Percentiles rank a stretch among this genome's conserved stretches.
Conservation (phyloP, 1,140 invertebrate genomes). For the Capitella teleta region DNA sequence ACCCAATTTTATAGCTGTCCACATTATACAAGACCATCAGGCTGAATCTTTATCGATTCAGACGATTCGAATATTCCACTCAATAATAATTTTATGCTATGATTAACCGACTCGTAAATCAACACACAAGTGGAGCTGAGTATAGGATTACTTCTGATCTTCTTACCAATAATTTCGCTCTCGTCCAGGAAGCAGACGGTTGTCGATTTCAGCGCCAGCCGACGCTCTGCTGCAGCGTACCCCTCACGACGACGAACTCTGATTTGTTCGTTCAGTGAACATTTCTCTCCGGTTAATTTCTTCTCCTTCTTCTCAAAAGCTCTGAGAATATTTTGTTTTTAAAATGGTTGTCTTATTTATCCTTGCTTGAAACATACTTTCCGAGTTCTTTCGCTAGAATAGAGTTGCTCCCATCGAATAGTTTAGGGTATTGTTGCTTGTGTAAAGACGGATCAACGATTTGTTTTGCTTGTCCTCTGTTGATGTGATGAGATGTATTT, state of each 20-base stretch:
- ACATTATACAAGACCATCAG: too few relatives aligned
- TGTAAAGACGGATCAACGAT: constrained; percentile 28
- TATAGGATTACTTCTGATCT: neutral
- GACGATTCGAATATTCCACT: too few relatives aligned
- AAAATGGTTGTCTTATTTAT: too few relatives aligned
- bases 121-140: neutral
- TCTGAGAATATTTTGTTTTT: too few relatives aligned
- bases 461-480: constrained; percentile 33
- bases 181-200: constrained; percentile 23
- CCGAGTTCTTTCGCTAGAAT: constrained; percentile 2
- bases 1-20: too few relatives aligned
- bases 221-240: constrained; percentile 29
- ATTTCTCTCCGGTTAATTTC: too few relatives aligned
- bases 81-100: too few relatives aligned
- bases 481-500: too few relatives aligned
- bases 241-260: constrained; percentile 25
- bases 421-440: constrained; percentile 22
- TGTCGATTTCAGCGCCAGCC: constrained; percentile 20
- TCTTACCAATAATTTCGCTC: constrained; percentile 25
- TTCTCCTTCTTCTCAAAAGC: too few relatives aligned
- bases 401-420: constrained; percentile 1
- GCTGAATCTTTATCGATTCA: too few relatives aligned
- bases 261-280: constrained; percentile 20
- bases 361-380: neutral
- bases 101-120: too few relatives aligned